Conservation (phyloP, 2,797 vertebrate genomes). For the Falco novaeseelandiae region DNA sequence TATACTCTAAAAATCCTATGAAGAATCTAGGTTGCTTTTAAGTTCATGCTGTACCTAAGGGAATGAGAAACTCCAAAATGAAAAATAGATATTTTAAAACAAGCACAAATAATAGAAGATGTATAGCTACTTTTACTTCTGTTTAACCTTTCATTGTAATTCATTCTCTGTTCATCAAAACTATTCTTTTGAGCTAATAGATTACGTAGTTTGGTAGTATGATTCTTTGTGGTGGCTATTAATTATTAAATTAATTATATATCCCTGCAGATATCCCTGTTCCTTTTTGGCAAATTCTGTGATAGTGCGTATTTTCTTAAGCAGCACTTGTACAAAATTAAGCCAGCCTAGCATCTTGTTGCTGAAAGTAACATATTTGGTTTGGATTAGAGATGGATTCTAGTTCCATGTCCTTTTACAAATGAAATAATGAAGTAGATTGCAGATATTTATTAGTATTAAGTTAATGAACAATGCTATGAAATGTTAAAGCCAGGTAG, state of each 20-base stretch:
- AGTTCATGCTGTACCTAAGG: conserved; percentile 79
- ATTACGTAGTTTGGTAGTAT: neutral
- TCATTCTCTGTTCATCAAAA: conserved; percentile 33
- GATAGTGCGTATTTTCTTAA: neutral
- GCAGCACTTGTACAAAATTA: neutral
- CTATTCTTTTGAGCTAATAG: neutral
- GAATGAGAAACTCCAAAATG: conserved; percentile 78
- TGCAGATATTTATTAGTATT: neutral
- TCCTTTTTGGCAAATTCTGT: conserved; percentile 1
- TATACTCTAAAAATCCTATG: conserved; percentile 79
- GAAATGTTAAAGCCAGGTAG: neutral
- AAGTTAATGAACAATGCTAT: neutral
- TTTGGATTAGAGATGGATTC: neutral
- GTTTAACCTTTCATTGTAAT: conserved; percentile 38
- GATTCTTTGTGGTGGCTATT: neutral
- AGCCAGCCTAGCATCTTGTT: neutral
- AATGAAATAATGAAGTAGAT: neutral
- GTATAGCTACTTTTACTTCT: conserved; percentile 50
- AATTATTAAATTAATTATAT: conserved; percentile 33
- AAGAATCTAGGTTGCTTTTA: conserved; percentile 82
- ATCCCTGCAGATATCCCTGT: neutral
- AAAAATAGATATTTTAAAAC: conserved; percentile 77
- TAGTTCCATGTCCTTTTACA: neutral
- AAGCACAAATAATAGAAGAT: conserved; percentile 66
- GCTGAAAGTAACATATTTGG: neutral